phyloP scores from a whole-genome alignment of 2,797 vertebrate species.

The Stomatorhinus walkeri region DNA sequence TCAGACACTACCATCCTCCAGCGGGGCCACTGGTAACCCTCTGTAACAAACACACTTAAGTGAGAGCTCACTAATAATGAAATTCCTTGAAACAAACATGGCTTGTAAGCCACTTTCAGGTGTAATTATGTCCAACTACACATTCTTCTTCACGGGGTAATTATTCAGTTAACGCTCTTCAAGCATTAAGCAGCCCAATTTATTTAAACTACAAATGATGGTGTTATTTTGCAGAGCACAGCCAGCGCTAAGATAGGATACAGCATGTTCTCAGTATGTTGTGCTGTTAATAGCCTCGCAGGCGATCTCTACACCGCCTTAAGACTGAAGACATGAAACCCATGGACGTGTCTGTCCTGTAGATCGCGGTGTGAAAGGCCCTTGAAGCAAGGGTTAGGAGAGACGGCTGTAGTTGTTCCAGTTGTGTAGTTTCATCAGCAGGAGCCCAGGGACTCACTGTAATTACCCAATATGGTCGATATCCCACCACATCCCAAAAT shows the following conservation, averaged over 20 bases:
- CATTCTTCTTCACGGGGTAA: not conserved
- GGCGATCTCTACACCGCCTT: not conserved
- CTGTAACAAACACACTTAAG: not conserved
- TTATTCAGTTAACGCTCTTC: not conserved
- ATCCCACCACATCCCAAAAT: not conserved
- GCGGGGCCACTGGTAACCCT: no score
- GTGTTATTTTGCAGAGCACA: not conserved
- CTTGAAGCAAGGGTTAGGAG: not conserved
- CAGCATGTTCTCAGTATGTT: no score
- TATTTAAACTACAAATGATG: not conserved
- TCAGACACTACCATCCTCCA: not conserved
- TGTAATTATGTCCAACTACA: not conserved
- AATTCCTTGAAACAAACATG: not conserved
- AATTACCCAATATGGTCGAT: not conserved
- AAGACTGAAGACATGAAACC: no score
- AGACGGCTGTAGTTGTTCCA: not conserved
- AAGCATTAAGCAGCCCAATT: not conserved
- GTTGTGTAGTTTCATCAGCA: not conserved
- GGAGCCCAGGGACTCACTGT: not conserved
- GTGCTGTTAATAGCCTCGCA: not conserved
- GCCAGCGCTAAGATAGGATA: not conserved
- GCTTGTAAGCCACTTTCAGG: slow-evolving; percentile 5
- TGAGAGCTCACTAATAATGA: not conserved
- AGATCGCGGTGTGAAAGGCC: not conserved
- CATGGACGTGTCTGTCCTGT: not conserved